phyloP scores from a whole-genome alignment of 2,797 vertebrate genomes.

The Etheostoma nigrum region DNA sequence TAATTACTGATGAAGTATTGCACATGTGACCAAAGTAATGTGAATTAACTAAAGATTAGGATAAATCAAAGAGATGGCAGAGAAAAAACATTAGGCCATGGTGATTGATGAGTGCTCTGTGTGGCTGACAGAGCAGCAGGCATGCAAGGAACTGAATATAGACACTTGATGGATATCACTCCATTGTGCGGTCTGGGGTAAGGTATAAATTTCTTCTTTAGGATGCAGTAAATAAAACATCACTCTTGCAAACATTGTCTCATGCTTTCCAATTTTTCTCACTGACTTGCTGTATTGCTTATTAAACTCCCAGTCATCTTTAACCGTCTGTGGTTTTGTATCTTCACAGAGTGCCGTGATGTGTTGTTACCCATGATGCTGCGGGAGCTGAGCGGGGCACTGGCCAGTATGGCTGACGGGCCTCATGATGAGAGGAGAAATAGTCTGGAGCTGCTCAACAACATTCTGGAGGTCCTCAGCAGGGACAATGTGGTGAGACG shows the following conservation, averaged over 20 bases:
- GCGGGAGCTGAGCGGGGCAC: slow-evolving; percentile 89
- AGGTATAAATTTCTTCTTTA: slow-evolving; percentile 53
- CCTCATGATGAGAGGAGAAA: slow-evolving; percentile 83
- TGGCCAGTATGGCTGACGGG: slow-evolving; percentile 80
- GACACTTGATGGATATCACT: slow-evolving; percentile 63
- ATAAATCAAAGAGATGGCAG: slow-evolving; percentile 32
- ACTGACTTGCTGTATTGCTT: neutral
- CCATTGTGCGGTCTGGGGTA: slow-evolving; percentile 36
- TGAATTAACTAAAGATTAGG: slow-evolving; percentile 27
- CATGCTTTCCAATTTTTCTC: neutral
- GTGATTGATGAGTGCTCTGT: slow-evolving; percentile 65
- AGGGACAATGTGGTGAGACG: slow-evolving; percentile 89
- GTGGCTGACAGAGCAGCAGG: slow-evolving; percentile 49
- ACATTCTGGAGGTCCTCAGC: slow-evolving; percentile 96
- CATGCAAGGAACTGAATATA: slow-evolving; percentile 55
- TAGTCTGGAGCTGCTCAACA: slow-evolving; percentile 94
- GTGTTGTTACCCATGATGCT: slow-evolving; percentile 96
- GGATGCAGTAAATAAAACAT: slow-evolving; percentile 34
- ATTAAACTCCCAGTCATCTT: slow-evolving; percentile 75
- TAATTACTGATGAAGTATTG: slow-evolving; percentile 20
- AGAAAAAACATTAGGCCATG: neutral
- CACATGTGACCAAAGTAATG: slow-evolving; percentile 15
- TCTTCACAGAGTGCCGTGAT: slow-evolving; percentile 91
- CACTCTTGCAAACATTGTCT: neutral
- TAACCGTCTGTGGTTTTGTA: slow-evolving; percentile 61